Evolutionary conservation across 2,888 invertebrate species (phyloP).

Genomic region (Morpho deidamia): DNA sequence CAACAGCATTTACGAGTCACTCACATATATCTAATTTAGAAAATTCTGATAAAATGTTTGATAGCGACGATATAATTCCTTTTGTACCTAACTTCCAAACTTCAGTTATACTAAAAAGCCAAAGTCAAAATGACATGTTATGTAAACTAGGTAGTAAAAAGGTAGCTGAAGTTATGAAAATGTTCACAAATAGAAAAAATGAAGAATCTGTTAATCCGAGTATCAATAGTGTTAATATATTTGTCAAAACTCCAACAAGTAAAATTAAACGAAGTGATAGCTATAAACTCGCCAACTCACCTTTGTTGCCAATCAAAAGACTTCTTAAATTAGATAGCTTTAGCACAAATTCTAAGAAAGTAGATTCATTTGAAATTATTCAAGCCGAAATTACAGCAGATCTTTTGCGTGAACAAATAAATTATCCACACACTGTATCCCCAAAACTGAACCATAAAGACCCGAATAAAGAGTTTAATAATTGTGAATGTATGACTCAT

Average conservation of each 20-base stretch:
- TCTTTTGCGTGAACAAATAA: constrained; percentile 82
- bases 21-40: constrained; percentile 38
- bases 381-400: constrained; percentile 80
- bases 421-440: constrained; percentile 83
- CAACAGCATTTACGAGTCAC: constrained; percentile 28
- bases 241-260: constrained; percentile 46
- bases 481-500: constrained; percentile 50
- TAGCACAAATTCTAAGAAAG: constrained; percentile 61
- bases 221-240: constrained; percentile 30
- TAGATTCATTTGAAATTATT: constrained; percentile 74
- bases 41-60: constrained; percentile 38
- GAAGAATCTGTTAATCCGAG: constrained; percentile 32
- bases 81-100: constrained; percentile 71
- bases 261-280: constrained; percentile 90
- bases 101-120: constrained; percentile 61
- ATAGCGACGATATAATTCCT: constrained; percentile 53
- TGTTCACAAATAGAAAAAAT: constrained; percentile 60
- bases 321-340: constrained; percentile 73
- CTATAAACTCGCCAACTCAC: constrained; percentile 89
- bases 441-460: constrained; percentile 68
- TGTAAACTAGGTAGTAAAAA: constrained; percentile 56
- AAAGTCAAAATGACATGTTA: constrained; percentile 41
- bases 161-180: constrained; percentile 68
- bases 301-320: constrained; percentile 82
- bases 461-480: constrained; percentile 46